phyloP scores from a whole-genome alignment of 2,888 invertebrate species.

The Lasioglossum villosulum region DNA sequence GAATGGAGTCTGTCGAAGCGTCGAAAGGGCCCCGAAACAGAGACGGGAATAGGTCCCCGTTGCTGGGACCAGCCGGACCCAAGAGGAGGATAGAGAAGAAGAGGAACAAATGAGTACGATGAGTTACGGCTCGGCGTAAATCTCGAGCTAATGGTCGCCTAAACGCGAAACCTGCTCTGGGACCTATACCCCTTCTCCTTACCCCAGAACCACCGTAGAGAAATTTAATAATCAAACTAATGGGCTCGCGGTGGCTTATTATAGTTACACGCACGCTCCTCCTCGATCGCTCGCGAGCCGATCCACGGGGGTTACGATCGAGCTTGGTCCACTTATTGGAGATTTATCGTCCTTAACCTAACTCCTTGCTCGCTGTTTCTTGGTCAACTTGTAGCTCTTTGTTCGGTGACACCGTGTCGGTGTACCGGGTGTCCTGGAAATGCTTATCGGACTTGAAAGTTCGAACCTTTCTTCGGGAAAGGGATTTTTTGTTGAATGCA shows the following conservation, averaged over 20 bases:
- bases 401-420: neutral
- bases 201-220: slow-evolving; percentile 71
- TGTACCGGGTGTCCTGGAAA: neutral
- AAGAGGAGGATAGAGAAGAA: slow-evolving; percentile 61
- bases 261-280: slow-evolving; percentile 69
- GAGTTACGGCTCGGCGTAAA: slow-evolving; percentile 84
- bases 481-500: neutral
- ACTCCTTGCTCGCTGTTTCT: neutral
- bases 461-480: neutral
- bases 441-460: neutral
- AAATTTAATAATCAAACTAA: slow-evolving; percentile 85
- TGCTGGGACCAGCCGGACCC: slow-evolving; percentile 16
- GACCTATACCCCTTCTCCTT: neutral
- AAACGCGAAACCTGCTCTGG: slow-evolving; percentile 83
- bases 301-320: slow-evolving; percentile 23
- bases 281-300: slow-evolving; percentile 24
- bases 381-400: slow-evolving; percentile 1
- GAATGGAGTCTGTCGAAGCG: slow-evolving; percentile 73
- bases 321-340: slow-evolving; percentile 12
- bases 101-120: slow-evolving; percentile 84
- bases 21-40: slow-evolving; percentile 61
- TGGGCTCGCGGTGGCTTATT: slow-evolving; percentile 82
- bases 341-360: neutral
- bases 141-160: slow-evolving; percentile 84
- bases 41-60: slow-evolving; percentile 48